These are phyloP conservation scores for Drosophila pachea DNA, from an alignment of 1,140 invertebrate species.

Conservation along the genomic window DNA sequence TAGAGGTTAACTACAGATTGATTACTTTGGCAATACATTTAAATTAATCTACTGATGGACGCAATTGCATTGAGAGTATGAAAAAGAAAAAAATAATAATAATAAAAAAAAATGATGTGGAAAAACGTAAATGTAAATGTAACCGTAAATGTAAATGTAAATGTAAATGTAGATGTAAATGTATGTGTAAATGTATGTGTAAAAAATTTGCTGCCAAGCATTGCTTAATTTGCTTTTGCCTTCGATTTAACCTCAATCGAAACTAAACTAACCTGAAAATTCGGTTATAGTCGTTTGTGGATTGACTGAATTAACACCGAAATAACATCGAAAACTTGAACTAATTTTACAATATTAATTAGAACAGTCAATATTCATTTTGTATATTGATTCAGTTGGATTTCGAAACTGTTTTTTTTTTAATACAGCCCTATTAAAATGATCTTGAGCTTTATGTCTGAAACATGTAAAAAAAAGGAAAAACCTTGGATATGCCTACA, in stretches of 20 bases:
- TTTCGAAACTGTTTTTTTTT: slow-evolving; percentile 6
- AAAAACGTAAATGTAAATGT: slow-evolving; percentile 5
- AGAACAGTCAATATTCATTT: not conserved
- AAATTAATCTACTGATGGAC: slow-evolving; percentile 24
- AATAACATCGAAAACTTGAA: no score
- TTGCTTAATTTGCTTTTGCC: not conserved
- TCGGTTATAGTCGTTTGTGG: not conserved
- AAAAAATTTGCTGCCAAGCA: not conserved
- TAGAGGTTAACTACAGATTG: slow-evolving; percentile 43
- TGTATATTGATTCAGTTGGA: slow-evolving; percentile 11
- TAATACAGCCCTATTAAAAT: not conserved
- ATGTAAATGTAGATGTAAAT: slow-evolving; percentile 16
- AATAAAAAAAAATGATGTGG: not conserved
- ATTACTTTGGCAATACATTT: slow-evolving; percentile 42
- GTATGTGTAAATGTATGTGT: not conserved
- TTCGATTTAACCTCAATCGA: slow-evolving; percentile 4
- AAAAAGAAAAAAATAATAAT: not conserved
- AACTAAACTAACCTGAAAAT: slow-evolving; percentile 6
- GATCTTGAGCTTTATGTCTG: not conserved
- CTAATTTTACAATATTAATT: no score
- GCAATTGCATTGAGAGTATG: slow-evolving; percentile 20
- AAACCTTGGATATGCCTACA: no score
- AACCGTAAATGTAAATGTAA: no score
- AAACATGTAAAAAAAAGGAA: no score
- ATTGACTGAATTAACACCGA: no score